Conservation (phyloP, 2,888 invertebrate genomes). For the Hipparchia semele region DNA sequence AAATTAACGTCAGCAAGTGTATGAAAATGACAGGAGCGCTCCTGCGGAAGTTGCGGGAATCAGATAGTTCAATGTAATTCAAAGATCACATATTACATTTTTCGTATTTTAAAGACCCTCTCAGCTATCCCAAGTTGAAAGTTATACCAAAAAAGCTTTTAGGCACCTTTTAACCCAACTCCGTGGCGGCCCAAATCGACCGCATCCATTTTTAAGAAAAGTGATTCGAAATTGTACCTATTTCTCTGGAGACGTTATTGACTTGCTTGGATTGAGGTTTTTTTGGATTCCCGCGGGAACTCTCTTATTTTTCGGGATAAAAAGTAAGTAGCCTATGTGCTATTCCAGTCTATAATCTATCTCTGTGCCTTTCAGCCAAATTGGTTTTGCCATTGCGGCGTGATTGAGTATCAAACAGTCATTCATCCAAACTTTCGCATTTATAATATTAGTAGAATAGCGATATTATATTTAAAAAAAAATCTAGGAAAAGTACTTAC, state of each 20-base stretch:
- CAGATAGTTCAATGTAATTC: not conserved
- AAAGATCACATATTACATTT: not conserved
- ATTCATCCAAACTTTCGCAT: too few species aligned
- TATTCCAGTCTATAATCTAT: too few species aligned
- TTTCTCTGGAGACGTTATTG: not conserved
- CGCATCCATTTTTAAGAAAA: not conserved
- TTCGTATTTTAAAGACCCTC: not conserved
- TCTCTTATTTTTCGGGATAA: too few species aligned
- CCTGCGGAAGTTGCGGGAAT: not conserved
- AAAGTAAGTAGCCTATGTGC: too few species aligned
- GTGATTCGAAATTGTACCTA: not conserved
- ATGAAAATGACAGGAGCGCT: too few species aligned
- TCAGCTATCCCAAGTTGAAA: not conserved
- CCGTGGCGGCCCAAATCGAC: not conserved
- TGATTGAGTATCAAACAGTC: too few species aligned
- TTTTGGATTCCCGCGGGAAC: not conserved
- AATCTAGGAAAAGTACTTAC: too few species aligned
- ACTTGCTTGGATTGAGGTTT: not conserved
- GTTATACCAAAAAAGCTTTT: constrained; percentile 11
- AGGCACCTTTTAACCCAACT: constrained; percentile 15
- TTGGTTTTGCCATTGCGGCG: too few species aligned
- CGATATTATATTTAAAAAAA: too few species aligned
- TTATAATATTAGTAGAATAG: too few species aligned
- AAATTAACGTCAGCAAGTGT: too few species aligned
- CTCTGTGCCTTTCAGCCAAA: too few species aligned